Conservation (phyloP, 2,888 invertebrate species). For the Tipula vernalis region DNA sequence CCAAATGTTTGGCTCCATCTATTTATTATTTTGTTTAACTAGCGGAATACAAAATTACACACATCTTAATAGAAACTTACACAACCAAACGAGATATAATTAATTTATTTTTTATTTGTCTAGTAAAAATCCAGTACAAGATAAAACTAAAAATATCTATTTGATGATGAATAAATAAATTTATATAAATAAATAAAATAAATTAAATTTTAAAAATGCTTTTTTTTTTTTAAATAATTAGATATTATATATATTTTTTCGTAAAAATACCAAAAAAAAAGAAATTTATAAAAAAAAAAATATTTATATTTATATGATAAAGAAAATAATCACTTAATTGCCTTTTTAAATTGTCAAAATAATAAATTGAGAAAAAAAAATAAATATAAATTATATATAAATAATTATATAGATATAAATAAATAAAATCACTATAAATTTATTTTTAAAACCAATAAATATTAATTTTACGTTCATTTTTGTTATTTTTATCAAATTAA, state of each 20-base stretch:
- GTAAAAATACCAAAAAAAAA: not conserved
- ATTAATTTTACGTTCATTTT: not conserved
- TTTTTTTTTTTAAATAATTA: not conserved
- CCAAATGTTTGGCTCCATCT: not conserved
- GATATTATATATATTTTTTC: slow-evolving; percentile 6
- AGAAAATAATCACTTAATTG: slow-evolving; percentile 8
- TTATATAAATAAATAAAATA: not conserved
- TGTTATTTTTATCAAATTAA: not conserved
- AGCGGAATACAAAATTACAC: not conserved
- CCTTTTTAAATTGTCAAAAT: slow-evolving; percentile 7
- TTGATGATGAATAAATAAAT: not conserved
- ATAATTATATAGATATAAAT: not conserved
- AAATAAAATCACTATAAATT: not conserved
- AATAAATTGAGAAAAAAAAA: not conserved
- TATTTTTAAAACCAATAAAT: not conserved
- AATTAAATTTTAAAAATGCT: not conserved
- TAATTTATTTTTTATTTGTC: not conserved
- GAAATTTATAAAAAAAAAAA: not conserved
- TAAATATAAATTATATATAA: not conserved
- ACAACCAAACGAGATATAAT: not conserved
- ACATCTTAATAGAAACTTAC: not conserved
- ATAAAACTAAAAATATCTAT: not conserved
- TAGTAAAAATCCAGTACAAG: not conserved
- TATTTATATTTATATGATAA: not conserved
- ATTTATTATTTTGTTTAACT: not conserved